phyloP scores from a whole-genome alignment of 1,140 invertebrate species.

The Steinernema feltiae region DNA sequence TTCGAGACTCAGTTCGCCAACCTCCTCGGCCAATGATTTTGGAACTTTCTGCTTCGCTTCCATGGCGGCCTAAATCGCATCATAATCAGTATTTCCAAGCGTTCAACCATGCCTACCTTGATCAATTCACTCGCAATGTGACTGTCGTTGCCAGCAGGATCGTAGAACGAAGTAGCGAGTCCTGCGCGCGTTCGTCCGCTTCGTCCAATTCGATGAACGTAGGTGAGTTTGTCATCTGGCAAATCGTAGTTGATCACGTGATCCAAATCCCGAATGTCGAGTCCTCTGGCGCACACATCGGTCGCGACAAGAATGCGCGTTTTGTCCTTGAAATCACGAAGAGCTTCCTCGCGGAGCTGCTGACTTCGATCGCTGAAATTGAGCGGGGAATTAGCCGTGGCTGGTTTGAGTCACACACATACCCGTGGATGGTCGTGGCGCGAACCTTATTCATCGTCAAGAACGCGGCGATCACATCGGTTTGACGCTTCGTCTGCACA shows the following conservation, averaged over 20 bases:
- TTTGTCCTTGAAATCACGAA: slow-evolving; percentile 78
- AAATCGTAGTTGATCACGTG: slow-evolving; percentile 93
- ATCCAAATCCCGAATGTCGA: slow-evolving; percentile 92
- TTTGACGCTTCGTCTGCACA: slow-evolving; percentile 95
- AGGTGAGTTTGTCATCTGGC: slow-evolving; percentile 86
- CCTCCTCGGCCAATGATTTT: no score
- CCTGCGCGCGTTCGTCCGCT: slow-evolving; percentile 65
- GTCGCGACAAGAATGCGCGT: slow-evolving; percentile 92
- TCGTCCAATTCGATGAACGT: slow-evolving; percentile 90
- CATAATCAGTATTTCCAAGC: no score
- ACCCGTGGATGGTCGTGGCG: slow-evolving; percentile 90
- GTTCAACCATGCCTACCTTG: slow-evolving; percentile 22
- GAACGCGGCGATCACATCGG: slow-evolving; percentile 85
- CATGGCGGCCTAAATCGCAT: no score
- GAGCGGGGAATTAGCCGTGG: not conserved
- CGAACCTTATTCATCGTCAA: slow-evolving; percentile 77
- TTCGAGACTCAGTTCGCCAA: no score
- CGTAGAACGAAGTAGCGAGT: slow-evolving; percentile 25
- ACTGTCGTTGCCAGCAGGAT: slow-evolving; percentile 15
- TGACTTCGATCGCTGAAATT: slow-evolving; percentile 72
- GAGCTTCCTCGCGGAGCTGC: slow-evolving; percentile 86
- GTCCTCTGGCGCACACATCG: slow-evolving; percentile 79
- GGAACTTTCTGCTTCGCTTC: no score
- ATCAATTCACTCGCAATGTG: slow-evolving; percentile 19
- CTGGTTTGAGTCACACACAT: not conserved